Evolutionary conservation across 2,797 vertebrate genomes (phyloP), one percentile per base, ranked within the genome.

Genomic region (Sebastes trivittatus): DNA sequence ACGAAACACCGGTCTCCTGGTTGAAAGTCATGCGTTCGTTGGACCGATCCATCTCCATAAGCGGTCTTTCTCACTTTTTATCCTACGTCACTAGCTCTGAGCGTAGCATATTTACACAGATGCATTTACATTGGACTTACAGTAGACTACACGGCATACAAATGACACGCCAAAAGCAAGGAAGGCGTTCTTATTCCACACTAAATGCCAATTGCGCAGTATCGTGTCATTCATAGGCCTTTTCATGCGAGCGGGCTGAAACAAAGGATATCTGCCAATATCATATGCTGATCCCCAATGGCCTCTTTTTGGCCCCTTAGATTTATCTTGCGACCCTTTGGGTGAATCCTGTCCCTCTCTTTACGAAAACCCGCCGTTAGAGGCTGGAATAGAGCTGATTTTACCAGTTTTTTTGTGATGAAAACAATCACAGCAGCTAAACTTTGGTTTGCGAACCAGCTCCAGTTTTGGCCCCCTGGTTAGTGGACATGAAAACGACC

Each of bases 401-500:
- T 58, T 36, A 3, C 6, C 23, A 67, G 3, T 22, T 14, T 11
- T 64, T 38, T 42, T 38, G 30, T 59, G 23, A 58, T 11, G 2
- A 6, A 58, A 73, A 30, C 8, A 0, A 6, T 52, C 22, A 49
- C 9, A 18, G 18, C 18, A 22, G 36, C 54, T 58, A 22, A 23
- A 60, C 34, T 38, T 18, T 68, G 34, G 11, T 65, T 75, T 36
- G 32, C 3, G 7, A 69, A 49, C 9, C 7, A 27, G 1, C 13
- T 34, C 22, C 52, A 61, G 71, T 2, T 25, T 20, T 42, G 11
- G 2, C 23, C 32, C 22, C 10, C 55, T 38, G 29, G 13, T 29
- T 69, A 6, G 22, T 13, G 3, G 36, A 73, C 23, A 10, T 27
- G 34, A 49, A 77, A 83, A 87, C 58, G 72, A 59, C 54, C 55